Evolutionary conservation across 2,888 invertebrate species (phyloP).

Genomic region (Drosophila nr. medialis): DNA sequence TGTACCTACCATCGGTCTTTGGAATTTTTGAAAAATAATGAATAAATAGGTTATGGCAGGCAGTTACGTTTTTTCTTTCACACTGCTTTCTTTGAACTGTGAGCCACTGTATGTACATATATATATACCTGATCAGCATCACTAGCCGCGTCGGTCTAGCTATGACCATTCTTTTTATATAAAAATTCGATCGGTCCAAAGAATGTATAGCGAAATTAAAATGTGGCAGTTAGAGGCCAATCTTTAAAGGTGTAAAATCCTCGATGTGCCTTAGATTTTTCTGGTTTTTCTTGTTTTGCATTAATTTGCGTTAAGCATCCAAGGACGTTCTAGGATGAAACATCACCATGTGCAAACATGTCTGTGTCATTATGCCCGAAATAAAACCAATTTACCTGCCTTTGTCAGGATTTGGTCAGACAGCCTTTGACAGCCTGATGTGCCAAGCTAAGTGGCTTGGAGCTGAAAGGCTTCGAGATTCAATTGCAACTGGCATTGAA

Average conservation of each 20-base stretch:
- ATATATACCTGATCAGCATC: not conserved
- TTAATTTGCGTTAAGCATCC: not conserved
- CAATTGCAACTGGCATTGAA: slow-evolving; percentile 7
- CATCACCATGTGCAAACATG: not conserved
- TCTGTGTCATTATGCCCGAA: not conserved
- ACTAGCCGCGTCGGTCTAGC: too few species aligned
- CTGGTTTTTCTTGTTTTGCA: not conserved
- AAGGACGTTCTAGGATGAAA: not conserved
- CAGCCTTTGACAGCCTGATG: not conserved
- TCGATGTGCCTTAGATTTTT: too few species aligned
- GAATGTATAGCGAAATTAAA: not conserved
- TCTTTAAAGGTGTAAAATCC: not conserved
- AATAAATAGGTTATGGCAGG: too few species aligned
- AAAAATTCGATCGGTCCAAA: not conserved
- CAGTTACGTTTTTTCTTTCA: too few species aligned
- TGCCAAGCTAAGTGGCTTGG: not conserved
- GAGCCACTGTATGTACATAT: too few species aligned
- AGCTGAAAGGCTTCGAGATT: not conserved
- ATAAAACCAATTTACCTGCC: not conserved
- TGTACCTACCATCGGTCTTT: too few species aligned
- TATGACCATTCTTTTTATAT: not conserved
- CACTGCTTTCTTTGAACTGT: too few species aligned
- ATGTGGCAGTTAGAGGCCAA: not conserved
- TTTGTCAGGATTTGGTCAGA: not conserved
- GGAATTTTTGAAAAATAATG: too few species aligned